Evolutionary conservation across 2,888 invertebrate species (phyloP).

Genomic region (Arenicola marina): DNA sequence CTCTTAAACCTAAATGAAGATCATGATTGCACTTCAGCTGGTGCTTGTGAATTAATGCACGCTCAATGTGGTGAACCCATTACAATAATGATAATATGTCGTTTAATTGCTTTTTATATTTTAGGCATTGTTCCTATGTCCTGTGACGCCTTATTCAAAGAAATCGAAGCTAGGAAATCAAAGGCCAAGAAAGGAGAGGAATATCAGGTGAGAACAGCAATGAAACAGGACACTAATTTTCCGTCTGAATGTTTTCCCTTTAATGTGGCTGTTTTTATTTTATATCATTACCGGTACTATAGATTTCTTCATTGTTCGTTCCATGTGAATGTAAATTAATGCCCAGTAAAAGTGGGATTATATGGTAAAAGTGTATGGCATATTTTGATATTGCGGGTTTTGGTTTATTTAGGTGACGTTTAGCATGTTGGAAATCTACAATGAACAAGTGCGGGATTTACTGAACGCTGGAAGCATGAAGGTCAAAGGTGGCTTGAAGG

Average conservation of each 20-base stretch:
- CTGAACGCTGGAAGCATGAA: conserved; percentile 44
- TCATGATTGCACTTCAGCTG: too few species aligned
- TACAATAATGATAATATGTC: neutral
- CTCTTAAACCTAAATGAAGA: too few species aligned
- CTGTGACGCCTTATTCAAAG: conserved; percentile 34
- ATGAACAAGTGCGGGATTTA: conserved; percentile 58
- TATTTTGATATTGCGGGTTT: neutral
- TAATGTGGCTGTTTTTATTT: too few species aligned
- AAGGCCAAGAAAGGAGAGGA: conserved; percentile 45
- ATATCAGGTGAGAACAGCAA: conserved; percentile 34
- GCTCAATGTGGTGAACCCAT: neutral
- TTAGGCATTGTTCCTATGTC: conserved; percentile 36
- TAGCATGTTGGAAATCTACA: conserved; percentile 60
- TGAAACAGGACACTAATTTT: neutral
- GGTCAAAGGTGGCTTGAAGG: conserved; percentile 43
- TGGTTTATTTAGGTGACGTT: conserved; percentile 44
- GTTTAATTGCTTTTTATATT: neutral
- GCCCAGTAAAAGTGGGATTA: neutral
- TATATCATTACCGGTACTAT: too few species aligned
- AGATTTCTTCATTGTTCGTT: too few species aligned
- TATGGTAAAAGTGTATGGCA: neutral
- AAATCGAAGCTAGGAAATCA: conserved; percentile 43
- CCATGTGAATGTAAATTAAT: neutral
- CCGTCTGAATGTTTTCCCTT: neutral
- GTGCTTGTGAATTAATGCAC: neutral